Base-by-base conservation (phyloP, 2,797 vertebrate species). In the Neosilurus mollespiculum region DNA sequence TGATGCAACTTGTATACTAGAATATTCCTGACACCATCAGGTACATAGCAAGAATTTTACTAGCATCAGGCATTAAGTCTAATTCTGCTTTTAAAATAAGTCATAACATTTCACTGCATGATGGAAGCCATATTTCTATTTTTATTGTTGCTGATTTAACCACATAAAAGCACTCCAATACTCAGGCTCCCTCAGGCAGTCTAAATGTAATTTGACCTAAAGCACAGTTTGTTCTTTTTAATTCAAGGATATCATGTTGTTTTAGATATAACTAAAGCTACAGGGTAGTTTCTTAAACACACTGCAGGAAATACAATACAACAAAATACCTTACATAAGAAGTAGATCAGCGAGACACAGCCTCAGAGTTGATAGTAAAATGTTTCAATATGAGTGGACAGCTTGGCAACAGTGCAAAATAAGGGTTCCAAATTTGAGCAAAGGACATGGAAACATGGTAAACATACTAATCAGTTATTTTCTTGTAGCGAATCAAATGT, bases 131-230 rank as follows among this genome's bases (percentile, higher is more conserved):
- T 59, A 64, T 85, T 71, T 81, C 64, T 81, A 53, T 71, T 85
- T 80, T 81, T 65, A 85, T 78, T 56, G 65, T 70, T 80, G 70
- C 77, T 86, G 66, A 76, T 83, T 62, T 76, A 37, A 83, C 78
- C 76, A 67, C 72, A 86, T 51, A 69, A 64, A 67, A 71, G 66
- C 73, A 34, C 24, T 77, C 67, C 26, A 20, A 56, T 66, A 75
- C 81, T 54, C 72, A 43, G 15, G 16, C 65, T 77, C 65, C 79
- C 83, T 64, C 79, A 70, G 72, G 64, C 65, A 69, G 72, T 70
- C 64, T 81, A 61, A 77, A 70, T 59, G 70, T 84, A 61, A 76
- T 70, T 67, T 64, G 56, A 70, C 80, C 80, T 70, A 70, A 85
- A 81, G 54, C 65, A 78, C 80, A 81, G 65, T 54, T 70, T 59